Base-by-base conservation (phyloP, 1,140 invertebrate genomes). In the Atopsyche davidsoni region DNA sequence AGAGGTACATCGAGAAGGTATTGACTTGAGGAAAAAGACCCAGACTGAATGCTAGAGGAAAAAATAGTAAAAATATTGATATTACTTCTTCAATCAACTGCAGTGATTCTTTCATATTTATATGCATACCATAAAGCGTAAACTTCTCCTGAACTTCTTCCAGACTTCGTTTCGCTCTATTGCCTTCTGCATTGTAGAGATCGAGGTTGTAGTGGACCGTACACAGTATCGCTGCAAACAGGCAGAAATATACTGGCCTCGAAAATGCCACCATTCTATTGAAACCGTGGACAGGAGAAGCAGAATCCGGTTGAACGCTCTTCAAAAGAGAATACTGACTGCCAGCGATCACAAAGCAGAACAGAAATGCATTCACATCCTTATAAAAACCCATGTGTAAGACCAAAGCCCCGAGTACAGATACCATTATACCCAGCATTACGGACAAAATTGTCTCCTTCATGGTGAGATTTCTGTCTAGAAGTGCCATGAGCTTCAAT, bases 301-400 rank as follows among this genome's bases (percentile, higher is more conserved):
- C 88, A 0, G 96, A 93, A 73, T 99, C 96, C 1, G 96, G 96
- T 64, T 99, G 96, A 2, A 99, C 96, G 68, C 93, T 97, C 73
- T 99, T 99, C 11, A 99, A 73, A 38, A 99, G 72, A 1, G 95
- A 98, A 69, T 99, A 99, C 66, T 99, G 95, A 66, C 92, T 96
- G 7, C 92, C 86, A 9, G 95, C 95, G 35, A 98, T 93, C 17
- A 98, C 89, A 59, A 96, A 92, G 72, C 95, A 98, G 66, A 99
- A 95, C 52, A 96, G 75, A 69, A 98, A 92, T 3, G 95, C 87
- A 59, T 84, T 88, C 25, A 98, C 79, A 66, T 99, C 96, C 58
- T 83, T 81, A 70, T 95, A 98, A 64, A 96, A 89, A 21, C 86
- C 82, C 24, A 83, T 75, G 59, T 88, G 83, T 1, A 99, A 75